These are phyloP conservation scores for Papilio elwesi DNA, from an alignment of 2,888 invertebrate genomes.

Conservation along the genomic window DNA sequence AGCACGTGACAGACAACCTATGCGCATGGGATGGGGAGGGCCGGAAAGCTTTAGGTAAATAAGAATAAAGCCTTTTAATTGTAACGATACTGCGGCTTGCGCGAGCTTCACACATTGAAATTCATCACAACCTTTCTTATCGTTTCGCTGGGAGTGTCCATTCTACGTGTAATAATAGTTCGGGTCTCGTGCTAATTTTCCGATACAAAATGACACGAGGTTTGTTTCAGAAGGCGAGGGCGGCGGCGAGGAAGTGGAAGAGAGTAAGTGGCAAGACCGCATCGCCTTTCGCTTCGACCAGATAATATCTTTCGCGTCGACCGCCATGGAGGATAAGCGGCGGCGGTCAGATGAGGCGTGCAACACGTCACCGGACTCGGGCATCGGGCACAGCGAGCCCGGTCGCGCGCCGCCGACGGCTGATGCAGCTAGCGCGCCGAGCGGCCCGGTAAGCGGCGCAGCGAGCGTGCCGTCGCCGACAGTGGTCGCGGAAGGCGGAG, in stretches of 20 bases:
- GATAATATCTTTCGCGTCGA: constrained; percentile 95
- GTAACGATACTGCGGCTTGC: constrained; percentile 36
- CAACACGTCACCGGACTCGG: constrained; percentile 94
- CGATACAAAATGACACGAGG: constrained; percentile 41
- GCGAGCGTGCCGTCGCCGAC: constrained; percentile 58
- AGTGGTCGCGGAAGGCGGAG: constrained; percentile 49
- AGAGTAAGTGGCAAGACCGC: constrained; percentile 96
- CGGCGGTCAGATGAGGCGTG: constrained; percentile 92
- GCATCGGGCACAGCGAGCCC: constrained; percentile 89
- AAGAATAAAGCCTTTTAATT: constrained; percentile 37
- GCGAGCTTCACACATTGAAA: constrained; percentile 37
- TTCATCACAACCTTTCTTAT: constrained; percentile 29
- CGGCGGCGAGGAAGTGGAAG: constrained; percentile 88
- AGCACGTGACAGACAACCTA: constrained; percentile 36
- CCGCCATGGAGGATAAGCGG: constrained; percentile 94
- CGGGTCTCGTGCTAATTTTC: neutral
- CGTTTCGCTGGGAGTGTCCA: constrained; percentile 38
- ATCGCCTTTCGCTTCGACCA: constrained; percentile 97
- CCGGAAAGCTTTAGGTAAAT: constrained; percentile 38
- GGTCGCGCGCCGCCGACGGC: constrained; percentile 47
- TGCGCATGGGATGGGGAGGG: constrained; percentile 38
- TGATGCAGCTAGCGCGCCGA: constrained; percentile 60
- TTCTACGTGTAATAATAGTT: constrained; percentile 30
- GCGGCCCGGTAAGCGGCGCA: constrained; percentile 42
- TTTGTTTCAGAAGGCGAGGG: constrained; percentile 82